Percentiles rank a stretch among this genome's conserved stretches.
phyloP scores from a whole-genome alignment of 2,797 vertebrate genomes.

The Echeneis naucrates region DNA sequence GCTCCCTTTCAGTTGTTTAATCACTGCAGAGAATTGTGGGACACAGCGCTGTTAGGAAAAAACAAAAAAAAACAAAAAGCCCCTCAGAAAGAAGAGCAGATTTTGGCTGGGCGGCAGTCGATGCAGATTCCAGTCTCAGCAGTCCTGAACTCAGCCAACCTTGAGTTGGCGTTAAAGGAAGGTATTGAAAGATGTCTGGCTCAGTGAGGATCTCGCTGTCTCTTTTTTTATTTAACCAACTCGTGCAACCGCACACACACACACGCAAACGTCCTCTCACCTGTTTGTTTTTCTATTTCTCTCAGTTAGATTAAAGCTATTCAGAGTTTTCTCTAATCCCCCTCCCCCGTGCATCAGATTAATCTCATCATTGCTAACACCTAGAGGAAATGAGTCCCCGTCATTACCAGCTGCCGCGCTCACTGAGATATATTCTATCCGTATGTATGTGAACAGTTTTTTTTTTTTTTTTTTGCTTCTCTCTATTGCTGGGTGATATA shows the following conservation, averaged over 20 bases:
- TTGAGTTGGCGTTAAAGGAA: conserved; percentile 47
- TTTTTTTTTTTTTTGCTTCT: conserved; percentile 16
- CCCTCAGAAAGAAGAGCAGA: conserved; percentile 45
- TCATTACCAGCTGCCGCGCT: conserved; percentile 53
- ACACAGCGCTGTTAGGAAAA: conserved; percentile 46
- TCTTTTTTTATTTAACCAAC: not conserved
- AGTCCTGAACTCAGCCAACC: conserved; percentile 50
- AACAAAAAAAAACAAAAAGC: conserved; percentile 9
- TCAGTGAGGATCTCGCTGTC: not conserved
- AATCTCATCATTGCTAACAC: conserved; percentile 70
- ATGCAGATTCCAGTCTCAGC: conserved; percentile 42
- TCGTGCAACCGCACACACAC: not conserved
- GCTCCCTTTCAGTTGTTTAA: conserved; percentile 73
- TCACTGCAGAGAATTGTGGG: conserved; percentile 71
- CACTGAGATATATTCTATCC: conserved; percentile 31
- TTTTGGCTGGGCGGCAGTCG: conserved; percentile 44
- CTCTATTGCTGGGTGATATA: conserved; percentile 3
- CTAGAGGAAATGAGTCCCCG: conserved; percentile 58
- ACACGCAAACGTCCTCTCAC: too few species aligned
- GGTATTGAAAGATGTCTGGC: conserved; percentile 38
- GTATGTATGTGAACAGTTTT: not conserved
- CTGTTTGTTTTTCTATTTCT: conserved; percentile 53
- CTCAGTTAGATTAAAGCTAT: conserved; percentile 36
- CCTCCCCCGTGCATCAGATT: conserved; percentile 39
- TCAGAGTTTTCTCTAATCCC: conserved; percentile 49